Evolutionary conservation across 1,140 invertebrate genomes (phyloP), one percentile per base, ranked within the genome.

Genomic region (Lordiphosa clarofinis): DNA sequence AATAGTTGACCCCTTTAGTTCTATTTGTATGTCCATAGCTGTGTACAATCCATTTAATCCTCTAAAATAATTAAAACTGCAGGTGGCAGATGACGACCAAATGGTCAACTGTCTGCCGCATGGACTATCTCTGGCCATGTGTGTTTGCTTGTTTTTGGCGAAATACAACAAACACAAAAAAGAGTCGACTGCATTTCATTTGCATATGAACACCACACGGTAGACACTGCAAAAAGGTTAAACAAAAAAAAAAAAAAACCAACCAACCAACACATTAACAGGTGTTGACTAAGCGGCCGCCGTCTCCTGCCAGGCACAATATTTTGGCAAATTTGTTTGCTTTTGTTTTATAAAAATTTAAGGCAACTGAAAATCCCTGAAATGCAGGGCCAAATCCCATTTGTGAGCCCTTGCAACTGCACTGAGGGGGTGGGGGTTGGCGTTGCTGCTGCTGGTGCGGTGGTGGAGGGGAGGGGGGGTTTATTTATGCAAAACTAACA

Each of bases 401-500:
- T 82, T 82, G 73, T 76, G 73, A 59, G 24, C 24, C 24, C 24
- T 28, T 28, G 24, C 24, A 28, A 28, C n/a, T n/a, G 46, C 76
- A 49, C 65, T 33, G 19, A 33, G 56, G 35, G 43, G 36, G 36
- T n/a, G 36, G 19, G n/a, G n/a, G 12, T 50, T 21, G 21, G 21
- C 21, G 1, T 4, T 21, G 21, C 21, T 24, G 21, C 4, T 52
- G 40, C 9, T 10, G 15, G 5, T 19, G 12, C 1, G 7, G 24
- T 31, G 54, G 63, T 50, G n/a, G n/a, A n/a, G n/a, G n/a, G n/a
- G n/a, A n/a, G 0, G 7, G 24, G 19, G 54, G 67, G 52, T 78
- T 82, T 82, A 82, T 82, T 82, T 82, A 82, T 82, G 78, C 76
- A 82, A 82, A 82, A 84, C 84, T 82, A 82, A 82, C 78, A 82